Evolutionary conservation across 2,888 invertebrate species (phyloP).

Genomic region (Erebia ligea): DNA sequence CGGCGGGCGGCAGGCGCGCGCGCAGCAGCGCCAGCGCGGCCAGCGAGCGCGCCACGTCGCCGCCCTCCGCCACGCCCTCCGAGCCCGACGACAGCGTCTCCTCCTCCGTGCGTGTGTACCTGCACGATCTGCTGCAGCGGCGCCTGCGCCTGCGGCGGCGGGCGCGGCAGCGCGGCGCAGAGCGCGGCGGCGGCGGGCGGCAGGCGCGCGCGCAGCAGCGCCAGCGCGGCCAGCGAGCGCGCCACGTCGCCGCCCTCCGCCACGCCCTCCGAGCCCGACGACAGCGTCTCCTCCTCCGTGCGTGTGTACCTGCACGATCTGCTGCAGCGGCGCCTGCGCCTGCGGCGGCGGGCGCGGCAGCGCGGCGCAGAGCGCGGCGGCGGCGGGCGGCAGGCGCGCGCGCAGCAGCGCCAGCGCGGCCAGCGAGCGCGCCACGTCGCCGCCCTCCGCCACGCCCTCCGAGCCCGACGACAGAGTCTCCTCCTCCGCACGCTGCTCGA

Average conservation of each 20-base stretch:
- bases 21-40: conserved; percentile 69
- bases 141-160: conserved; percentile 50
- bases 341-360: conserved; percentile 54
- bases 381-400: conserved; percentile 52
- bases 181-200: conserved; percentile 53
- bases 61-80: conserved; percentile 69
- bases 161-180: conserved; percentile 53
- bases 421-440: conserved; percentile 70
- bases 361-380: conserved; percentile 52
- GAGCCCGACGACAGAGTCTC: conserved; percentile 42
- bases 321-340: conserved; percentile 56
- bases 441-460: conserved; percentile 69
- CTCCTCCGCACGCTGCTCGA: conserved; percentile 43
- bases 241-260: conserved; percentile 74
- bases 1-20: conserved; percentile 52
- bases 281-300: conserved; percentile 38
- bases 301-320: conserved; percentile 60
- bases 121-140: conserved; percentile 65
- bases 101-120: conserved; percentile 42
- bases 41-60: too few relatives aligned
- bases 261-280: conserved; percentile 55
- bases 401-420: conserved; percentile 69
- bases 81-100: conserved; percentile 42
- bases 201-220: conserved; percentile 58
- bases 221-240: conserved; percentile 72